Evolutionary conservation across 2,888 invertebrate species (phyloP).

Genomic region (Lordiphosa fenestrarum): DNA sequence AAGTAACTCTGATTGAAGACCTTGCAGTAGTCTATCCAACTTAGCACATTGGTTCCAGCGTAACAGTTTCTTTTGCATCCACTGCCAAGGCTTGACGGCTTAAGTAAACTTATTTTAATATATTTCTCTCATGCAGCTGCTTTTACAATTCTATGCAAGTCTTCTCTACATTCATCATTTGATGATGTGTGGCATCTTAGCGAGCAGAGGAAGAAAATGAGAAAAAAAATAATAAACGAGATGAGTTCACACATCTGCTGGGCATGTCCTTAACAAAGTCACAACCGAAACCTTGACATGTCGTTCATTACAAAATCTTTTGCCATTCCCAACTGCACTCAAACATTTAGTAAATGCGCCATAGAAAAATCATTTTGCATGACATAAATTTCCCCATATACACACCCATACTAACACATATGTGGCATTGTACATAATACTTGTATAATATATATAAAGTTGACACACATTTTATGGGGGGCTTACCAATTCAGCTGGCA

Average conservation of each 20-base stretch:
- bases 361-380: slow-evolving; percentile 68
- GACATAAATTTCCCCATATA: slow-evolving; percentile 52
- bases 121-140: too few species aligned
- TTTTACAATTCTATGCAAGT: too few species aligned
- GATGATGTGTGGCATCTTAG: slow-evolving; percentile 1
- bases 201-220: too few species aligned
- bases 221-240: too few species aligned
- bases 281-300: slow-evolving; percentile 64
- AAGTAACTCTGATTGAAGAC: too few species aligned
- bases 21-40: too few species aligned
- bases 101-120: too few species aligned
- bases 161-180: slow-evolving; percentile 1
- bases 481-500: slow-evolving; percentile 36
- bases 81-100: too few species aligned
- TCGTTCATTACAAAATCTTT: slow-evolving; percentile 49
- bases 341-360: slow-evolving; percentile 59
- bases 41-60: too few species aligned
- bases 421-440: slow-evolving; percentile 21
- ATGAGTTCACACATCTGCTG: slow-evolving; percentile 5
- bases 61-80: too few species aligned
- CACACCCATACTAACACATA: slow-evolving; percentile 1
- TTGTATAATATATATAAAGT: slow-evolving; percentile 29
- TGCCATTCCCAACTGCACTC: slow-evolving; percentile 43
- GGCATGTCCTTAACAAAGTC: slow-evolving; percentile 48
- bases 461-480: slow-evolving; percentile 62